Percentiles rank a stretch among this genome's conserved stretches.
These are phyloP conservation scores for Orgyia antiqua DNA, from an alignment of 2,888 invertebrate genomes.

Conservation along the genomic window DNA sequence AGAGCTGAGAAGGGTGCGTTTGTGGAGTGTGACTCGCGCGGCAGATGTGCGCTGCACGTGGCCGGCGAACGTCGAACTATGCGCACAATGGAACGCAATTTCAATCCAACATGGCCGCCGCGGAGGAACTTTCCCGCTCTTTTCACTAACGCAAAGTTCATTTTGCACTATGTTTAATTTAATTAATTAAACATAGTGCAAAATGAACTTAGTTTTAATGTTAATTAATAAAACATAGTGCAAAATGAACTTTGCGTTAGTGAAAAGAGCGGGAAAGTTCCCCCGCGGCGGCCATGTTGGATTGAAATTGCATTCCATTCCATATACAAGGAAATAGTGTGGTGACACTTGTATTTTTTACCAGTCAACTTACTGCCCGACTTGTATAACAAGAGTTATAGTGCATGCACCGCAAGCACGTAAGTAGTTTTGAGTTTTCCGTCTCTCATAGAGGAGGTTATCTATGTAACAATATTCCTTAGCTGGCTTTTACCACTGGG, in stretches of 20 bases:
- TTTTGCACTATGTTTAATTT: slow-evolving; percentile 26
- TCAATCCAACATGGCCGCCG: slow-evolving; percentile 58
- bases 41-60: slow-evolving; percentile 64
- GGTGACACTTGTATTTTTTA: too few species aligned
- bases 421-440: too few species aligned
- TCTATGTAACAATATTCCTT: too few species aligned
- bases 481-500: too few species aligned
- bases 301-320: slow-evolving; percentile 61
- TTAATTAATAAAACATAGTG: too few species aligned
- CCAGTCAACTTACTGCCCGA: too few species aligned
- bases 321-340: too few species aligned
- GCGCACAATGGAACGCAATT: slow-evolving; percentile 65
- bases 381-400: background rate
- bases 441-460: too few species aligned
- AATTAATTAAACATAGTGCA: slow-evolving; percentile 29
- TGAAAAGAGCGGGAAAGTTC: slow-evolving; percentile 69
- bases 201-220: slow-evolving; percentile 7
- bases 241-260: slow-evolving; percentile 17
- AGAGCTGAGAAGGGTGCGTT: slow-evolving; percentile 33
- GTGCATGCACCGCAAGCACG: too few species aligned
- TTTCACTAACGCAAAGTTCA: slow-evolving; percentile 32
- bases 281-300: slow-evolving; percentile 58
- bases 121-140: slow-evolving; percentile 67
- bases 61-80: slow-evolving; percentile 44
- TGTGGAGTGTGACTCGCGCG: slow-evolving; percentile 32